Conservation (phyloP, 2,888 invertebrate species). For the Scaptomyza polygonia region DNA sequence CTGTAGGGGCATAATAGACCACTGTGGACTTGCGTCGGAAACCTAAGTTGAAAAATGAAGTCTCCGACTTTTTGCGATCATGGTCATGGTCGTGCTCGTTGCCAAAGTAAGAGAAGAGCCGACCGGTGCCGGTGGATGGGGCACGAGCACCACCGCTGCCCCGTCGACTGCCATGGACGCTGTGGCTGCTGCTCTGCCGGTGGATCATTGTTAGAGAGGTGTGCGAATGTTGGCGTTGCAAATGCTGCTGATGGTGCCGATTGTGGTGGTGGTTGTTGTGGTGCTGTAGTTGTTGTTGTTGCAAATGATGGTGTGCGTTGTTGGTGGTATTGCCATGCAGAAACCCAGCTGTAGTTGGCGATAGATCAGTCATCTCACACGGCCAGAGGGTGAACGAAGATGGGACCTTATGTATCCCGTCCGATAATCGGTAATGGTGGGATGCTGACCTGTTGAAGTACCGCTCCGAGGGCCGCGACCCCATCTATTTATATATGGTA, state of each 20-base stretch:
- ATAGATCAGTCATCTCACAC: slow-evolving; percentile 93
- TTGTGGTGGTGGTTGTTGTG: slow-evolving; percentile 57
- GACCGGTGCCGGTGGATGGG: slow-evolving; percentile 76
- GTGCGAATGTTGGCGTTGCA: slow-evolving; percentile 76
- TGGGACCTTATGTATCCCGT: slow-evolving; percentile 93
- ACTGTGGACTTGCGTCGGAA: slow-evolving; percentile 84
- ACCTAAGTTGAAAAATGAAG: slow-evolving; percentile 84
- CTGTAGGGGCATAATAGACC: slow-evolving; percentile 83
- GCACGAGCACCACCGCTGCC: slow-evolving; percentile 67
- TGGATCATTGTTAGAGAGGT: slow-evolving; percentile 74
- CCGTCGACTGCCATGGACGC: slow-evolving; percentile 62
- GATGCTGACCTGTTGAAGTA: slow-evolving; percentile 84
- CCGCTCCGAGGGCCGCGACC: slow-evolving; percentile 88
- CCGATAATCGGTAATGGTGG: slow-evolving; percentile 85
- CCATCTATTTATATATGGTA: slow-evolving; percentile 87
- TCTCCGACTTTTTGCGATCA: slow-evolving; percentile 84
- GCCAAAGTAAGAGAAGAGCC: slow-evolving; percentile 83
- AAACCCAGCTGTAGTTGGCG: slow-evolving; percentile 83
- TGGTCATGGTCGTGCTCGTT: slow-evolving; percentile 83
- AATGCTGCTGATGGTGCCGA: slow-evolving; percentile 63
- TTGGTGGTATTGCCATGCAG: slow-evolving; percentile 66
- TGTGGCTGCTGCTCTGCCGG: slow-evolving; percentile 74
- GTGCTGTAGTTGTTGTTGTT: slow-evolving; percentile 63
- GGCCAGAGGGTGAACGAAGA: slow-evolving; percentile 95
- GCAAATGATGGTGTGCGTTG: slow-evolving; percentile 73